phyloP scores from a whole-genome alignment of 2,888 invertebrate species.

The Lissocephala sabroskyi region DNA sequence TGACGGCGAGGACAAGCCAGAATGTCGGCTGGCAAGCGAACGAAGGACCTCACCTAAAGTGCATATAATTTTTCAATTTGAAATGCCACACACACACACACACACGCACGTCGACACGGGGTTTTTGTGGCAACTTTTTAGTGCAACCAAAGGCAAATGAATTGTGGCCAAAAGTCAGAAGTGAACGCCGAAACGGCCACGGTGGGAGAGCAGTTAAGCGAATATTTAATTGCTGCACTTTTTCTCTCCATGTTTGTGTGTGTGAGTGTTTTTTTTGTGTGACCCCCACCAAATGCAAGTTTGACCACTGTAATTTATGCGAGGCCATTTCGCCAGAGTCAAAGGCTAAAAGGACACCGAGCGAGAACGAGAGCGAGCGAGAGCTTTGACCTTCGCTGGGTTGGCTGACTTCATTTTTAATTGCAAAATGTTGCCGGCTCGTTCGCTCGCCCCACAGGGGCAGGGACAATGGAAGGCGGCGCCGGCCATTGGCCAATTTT shows the following conservation, averaged over 20 bases:
- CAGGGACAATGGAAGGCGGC: too few species aligned
- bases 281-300: constrained; percentile 57
- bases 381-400: too few species aligned
- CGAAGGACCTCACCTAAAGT: constrained; percentile 59
- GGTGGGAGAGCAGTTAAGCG: constrained; percentile 54
- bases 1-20: constrained; percentile 11
- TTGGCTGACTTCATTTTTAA: constrained; percentile 35
- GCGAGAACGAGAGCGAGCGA: too few species aligned
- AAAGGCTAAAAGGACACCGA: too few species aligned
- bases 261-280: constrained; percentile 17
- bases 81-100: constrained; percentile 34
- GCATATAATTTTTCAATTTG: constrained; percentile 71
- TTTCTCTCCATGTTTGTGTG: constrained; percentile 39
- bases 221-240: constrained; percentile 71
- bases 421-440: not conserved
- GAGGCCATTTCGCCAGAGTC: too few species aligned
- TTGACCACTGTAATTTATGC: constrained; percentile 69
- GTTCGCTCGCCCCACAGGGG: too few species aligned
- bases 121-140: constrained; percentile 31
- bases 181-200: constrained; percentile 10
- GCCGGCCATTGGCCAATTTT: constrained; percentile 23
- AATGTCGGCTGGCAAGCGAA: constrained; percentile 9
- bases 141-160: constrained; percentile 54
- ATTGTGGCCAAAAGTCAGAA: constrained; percentile 64
- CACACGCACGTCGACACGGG: constrained; percentile 28